A percentile compares a stretch with the other conserved stretches of the same genome.
phyloP scores from a whole-genome alignment of 2,888 invertebrate genomes.

The Agriopis leucophaearia region DNA sequence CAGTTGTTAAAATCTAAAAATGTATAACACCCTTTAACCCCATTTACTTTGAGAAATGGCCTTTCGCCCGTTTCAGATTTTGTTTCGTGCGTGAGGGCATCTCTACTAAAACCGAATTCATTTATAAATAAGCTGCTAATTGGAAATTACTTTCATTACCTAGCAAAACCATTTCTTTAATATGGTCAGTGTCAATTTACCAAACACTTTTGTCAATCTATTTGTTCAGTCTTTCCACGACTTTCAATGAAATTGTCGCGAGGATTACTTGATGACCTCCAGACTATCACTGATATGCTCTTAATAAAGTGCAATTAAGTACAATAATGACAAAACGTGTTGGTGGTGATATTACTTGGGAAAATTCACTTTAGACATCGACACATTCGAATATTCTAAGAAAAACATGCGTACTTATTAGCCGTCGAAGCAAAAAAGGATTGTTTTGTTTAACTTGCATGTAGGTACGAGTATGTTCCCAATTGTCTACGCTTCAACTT shows the following conservation, averaged over 20 bases:
- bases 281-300: not conserved
- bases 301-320: conserved; percentile 3
- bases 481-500: no score
- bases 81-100: conserved; percentile 3
- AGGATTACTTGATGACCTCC: conserved; percentile 1
- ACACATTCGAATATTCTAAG: not conserved
- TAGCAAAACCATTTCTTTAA: not conserved
- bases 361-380: not conserved
- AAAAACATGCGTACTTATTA: not conserved
- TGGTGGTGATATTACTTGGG: not conserved
- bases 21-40: not conserved
- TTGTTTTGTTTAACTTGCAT: no score
- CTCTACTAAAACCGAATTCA: not conserved
- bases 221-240: conserved; percentile 2
- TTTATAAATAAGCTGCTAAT: not conserved
- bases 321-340: conserved; percentile 1
- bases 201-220: not conserved
- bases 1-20: conserved; percentile 7
- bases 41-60: not conserved
- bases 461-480: no score
- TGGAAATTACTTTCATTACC: not conserved
- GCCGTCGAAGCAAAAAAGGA: no score
- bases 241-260: conserved; percentile 1
- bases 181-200: no score
- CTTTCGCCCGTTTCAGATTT: not conserved